Conservation (phyloP, 2,113 vertebrate genomes). For the Puntigrus tetrazona region DNA sequence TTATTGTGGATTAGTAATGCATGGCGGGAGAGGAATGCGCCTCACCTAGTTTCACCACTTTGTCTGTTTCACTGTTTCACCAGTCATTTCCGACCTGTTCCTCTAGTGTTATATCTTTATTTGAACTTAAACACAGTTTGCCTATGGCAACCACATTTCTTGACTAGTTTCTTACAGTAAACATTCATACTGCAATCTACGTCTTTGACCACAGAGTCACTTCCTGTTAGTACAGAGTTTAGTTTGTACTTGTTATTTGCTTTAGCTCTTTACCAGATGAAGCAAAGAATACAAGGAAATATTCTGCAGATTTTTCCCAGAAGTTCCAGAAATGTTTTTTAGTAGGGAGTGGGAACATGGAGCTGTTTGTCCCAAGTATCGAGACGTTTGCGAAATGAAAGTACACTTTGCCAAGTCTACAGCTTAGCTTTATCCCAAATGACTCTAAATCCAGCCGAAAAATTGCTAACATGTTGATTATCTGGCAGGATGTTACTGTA, state of each 20-base stretch:
- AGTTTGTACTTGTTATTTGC: not conserved
- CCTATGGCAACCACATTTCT: not conserved
- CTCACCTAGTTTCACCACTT: constrained; percentile 64
- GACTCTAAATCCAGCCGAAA: not conserved
- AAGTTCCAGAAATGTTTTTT: not conserved
- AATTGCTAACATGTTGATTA: constrained; percentile 8
- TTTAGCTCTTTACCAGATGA: not conserved
- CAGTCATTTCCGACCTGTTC: not conserved
- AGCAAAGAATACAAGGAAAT: constrained; percentile 27
- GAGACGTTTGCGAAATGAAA: not conserved
- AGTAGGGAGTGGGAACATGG: not conserved
- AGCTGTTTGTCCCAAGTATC: not conserved
- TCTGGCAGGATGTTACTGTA: constrained; percentile 1
- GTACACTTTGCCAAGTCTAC: constrained; percentile 7
- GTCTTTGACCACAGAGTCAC: not conserved
- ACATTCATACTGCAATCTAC: not conserved
- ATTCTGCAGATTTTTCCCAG: not conserved
- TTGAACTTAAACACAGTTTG: constrained; percentile 4
- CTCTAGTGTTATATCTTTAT: not conserved
- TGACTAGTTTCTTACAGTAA: not conserved
- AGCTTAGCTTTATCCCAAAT: constrained; percentile 19
- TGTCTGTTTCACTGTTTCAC: constrained; percentile 60
- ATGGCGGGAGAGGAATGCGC: constrained; percentile 62
- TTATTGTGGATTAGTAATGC: constrained; percentile 47
- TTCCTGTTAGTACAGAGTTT: constrained; percentile 13